Percentiles rank a stretch among this genome's conserved stretches.
Conservation (phyloP, 2,113 vertebrate species). For the Xenotilapia caudafasciata region DNA sequence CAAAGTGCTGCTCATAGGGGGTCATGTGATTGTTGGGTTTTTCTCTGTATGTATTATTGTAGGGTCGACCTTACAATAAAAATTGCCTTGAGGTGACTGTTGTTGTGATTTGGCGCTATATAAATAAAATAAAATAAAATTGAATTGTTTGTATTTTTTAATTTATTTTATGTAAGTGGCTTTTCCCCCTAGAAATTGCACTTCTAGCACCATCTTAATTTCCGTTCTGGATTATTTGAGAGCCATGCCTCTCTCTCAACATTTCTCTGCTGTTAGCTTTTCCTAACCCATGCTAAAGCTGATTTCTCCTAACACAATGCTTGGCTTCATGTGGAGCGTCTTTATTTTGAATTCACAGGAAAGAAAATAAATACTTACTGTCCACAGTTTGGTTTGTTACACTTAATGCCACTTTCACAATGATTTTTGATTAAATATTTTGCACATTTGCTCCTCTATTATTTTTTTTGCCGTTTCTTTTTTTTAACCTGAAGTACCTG, state of each 20-base stretch:
- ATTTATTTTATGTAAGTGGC: neutral
- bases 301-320: fast-evolving
- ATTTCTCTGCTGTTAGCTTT: fast-evolving
- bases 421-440: neutral
- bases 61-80: fast-evolving
- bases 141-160: neutral
- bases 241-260: neutral
- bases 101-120: fast-evolving
- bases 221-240: neutral
- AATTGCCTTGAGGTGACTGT: neutral
- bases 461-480: fast-evolving
- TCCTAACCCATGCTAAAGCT: neutral
- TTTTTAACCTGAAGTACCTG: neutral
- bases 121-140: neutral
- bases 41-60: neutral
- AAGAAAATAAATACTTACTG: neutral
- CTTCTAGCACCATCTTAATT: neutral
- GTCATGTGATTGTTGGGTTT: neutral
- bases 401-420: neutral
- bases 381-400: fast-evolving
- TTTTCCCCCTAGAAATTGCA: neutral
- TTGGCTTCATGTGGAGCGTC: neutral
- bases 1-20: neutral
- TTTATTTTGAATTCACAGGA: neutral
- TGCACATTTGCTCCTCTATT: fast-evolving